Conservation (phyloP, 2,113 vertebrate genomes). For the Phodopus roborovskii region DNA sequence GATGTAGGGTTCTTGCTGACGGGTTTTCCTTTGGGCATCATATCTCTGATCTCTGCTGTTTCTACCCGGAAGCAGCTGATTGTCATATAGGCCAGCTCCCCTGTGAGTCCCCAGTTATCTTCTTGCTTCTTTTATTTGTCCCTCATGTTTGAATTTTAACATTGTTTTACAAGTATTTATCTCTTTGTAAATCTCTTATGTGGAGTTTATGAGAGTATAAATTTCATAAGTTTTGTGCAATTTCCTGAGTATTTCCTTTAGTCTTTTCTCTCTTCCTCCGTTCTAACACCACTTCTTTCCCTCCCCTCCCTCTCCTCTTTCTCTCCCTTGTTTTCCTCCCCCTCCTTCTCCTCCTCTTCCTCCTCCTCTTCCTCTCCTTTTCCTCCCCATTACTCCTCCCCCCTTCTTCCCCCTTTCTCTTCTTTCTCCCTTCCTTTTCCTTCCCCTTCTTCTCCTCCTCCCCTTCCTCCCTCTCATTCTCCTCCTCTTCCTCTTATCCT, state of each 20-base stretch:
- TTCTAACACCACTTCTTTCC: not conserved
- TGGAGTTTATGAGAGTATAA: not conserved
- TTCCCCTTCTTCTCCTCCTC: not conserved
- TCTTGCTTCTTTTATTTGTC: not conserved
- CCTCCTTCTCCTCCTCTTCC: not conserved
- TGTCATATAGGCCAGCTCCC: not conserved
- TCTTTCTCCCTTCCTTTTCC: fast-evolving
- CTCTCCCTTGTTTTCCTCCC: not conserved
- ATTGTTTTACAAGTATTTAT: not conserved
- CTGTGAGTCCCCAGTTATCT: not conserved
- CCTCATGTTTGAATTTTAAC: not conserved
- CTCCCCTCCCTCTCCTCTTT: too few species aligned
- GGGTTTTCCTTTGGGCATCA: not conserved
- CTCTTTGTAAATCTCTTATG: not conserved
- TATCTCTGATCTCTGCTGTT: not conserved
- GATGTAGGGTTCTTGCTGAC: not conserved
- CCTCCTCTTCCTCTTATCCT: not conserved
- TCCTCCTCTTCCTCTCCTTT: not conserved
- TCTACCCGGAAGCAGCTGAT: not conserved
- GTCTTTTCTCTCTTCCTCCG: not conserved
- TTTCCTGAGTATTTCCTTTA: not conserved
- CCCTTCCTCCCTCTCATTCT: too few species aligned
- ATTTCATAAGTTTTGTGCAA: not conserved
- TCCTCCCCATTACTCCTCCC: not conserved
- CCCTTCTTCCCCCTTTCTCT: not conserved